Evolutionary conservation across 2,113 vertebrate species (phyloP).

Genomic region (Leucoraja erinaceus): DNA sequence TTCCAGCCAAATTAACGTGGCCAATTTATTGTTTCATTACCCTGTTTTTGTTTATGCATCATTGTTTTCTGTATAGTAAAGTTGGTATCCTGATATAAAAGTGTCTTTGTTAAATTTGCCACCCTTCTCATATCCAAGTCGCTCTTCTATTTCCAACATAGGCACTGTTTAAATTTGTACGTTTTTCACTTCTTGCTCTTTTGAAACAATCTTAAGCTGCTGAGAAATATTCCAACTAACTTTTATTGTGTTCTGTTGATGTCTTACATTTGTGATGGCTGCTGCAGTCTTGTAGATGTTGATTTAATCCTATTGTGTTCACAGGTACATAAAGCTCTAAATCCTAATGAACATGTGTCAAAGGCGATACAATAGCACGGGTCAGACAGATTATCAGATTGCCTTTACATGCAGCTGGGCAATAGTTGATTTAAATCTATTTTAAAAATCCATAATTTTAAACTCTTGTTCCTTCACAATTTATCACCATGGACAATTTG

Average conservation of each 20-base stretch:
- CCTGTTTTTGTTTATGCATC: neutral
- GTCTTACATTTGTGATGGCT: neutral
- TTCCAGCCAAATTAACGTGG: neutral
- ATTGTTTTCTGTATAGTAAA: neutral
- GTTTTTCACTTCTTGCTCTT: neutral
- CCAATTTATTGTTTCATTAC: neutral
- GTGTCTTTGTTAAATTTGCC: neutral
- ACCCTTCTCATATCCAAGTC: neutral
- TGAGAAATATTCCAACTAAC: neutral
- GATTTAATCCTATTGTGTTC: neutral
- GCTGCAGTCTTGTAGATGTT: neutral
- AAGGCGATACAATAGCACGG: neutral
- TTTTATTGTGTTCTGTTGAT: neutral
- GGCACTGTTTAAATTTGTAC: neutral
- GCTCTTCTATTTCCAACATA: neutral
- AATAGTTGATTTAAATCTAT: neutral
- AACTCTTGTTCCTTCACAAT: neutral
- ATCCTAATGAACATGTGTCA: neutral
- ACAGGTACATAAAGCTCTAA: neutral
- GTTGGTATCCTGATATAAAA: neutral
- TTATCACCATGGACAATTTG: neutral
- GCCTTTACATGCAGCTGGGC: neutral
- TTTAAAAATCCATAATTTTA: neutral
- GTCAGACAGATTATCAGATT: constrained; percentile 8
- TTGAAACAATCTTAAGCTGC: neutral